Conservation (phyloP, 2,797 vertebrate species). For the Cuculus canorus region DNA sequence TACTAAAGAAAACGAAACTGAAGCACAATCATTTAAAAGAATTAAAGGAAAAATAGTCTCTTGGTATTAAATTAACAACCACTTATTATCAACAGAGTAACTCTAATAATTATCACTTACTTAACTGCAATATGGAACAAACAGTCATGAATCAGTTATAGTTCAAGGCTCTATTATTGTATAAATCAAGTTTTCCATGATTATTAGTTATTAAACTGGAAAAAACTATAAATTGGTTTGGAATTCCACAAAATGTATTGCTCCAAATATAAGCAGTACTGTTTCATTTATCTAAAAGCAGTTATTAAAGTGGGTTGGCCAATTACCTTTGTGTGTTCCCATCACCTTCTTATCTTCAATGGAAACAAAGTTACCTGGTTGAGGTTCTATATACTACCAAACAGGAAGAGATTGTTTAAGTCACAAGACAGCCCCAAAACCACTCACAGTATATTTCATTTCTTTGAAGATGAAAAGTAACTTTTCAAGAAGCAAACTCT, state of each 20-base stretch:
- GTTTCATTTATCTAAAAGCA: background rate
- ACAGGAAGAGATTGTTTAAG: background rate
- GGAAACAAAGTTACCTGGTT: constrained; percentile 90
- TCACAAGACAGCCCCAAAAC: background rate
- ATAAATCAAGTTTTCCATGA: background rate
- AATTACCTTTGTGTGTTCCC: constrained; percentile 89
- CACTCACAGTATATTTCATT: background rate
- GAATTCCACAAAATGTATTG: background rate
- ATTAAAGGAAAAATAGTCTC: background rate
- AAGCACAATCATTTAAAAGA: background rate
- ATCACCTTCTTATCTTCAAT: constrained; percentile 88
- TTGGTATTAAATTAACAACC: background rate
- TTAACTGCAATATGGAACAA: background rate
- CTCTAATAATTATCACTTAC: background rate
- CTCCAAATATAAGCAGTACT: background rate
- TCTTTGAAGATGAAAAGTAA: background rate
- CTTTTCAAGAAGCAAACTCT: background rate
- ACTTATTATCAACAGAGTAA: background rate
- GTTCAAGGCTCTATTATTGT: background rate
- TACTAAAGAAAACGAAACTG: background rate
- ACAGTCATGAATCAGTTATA: background rate
- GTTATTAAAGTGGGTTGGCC: background rate
- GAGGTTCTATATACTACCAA: constrained; percentile 89
- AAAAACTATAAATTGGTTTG: background rate
- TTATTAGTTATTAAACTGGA: background rate